These are phyloP conservation scores for Tuta absoluta DNA, from an alignment of 2,888 invertebrate species.

Conservation along the genomic window DNA sequence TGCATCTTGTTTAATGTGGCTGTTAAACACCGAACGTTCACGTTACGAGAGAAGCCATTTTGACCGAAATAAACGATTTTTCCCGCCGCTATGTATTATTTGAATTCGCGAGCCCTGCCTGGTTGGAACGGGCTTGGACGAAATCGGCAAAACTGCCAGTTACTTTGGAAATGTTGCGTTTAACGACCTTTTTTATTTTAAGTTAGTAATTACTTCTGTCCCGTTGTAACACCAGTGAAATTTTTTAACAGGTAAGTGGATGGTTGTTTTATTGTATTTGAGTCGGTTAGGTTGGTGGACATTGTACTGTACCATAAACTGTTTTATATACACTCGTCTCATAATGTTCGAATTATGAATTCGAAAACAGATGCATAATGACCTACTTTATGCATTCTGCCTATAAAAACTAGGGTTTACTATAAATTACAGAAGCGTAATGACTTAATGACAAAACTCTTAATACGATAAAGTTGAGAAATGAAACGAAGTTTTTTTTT, in stretches of 20 bases:
- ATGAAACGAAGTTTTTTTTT: too few relatives aligned
- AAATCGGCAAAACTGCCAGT: neutral
- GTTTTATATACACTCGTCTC: too few relatives aligned
- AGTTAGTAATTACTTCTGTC: slow-evolving; percentile 2
- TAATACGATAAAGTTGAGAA: too few relatives aligned
- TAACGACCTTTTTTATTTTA: slow-evolving; percentile 5
- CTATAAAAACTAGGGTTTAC: too few relatives aligned
- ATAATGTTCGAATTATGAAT: too few relatives aligned
- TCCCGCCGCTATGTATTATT: neutral
- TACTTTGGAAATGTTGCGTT: slow-evolving; percentile 4
- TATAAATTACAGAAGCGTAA: too few relatives aligned
- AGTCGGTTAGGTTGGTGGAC: neutral
- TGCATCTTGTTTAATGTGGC: slow-evolving; percentile 22
- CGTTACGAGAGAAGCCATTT: slow-evolving; percentile 14
- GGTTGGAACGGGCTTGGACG: neutral
- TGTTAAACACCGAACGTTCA: slow-evolving; percentile 14
- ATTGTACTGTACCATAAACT: too few relatives aligned
- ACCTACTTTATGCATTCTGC: too few relatives aligned
- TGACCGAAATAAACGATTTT: slow-evolving; percentile 20
- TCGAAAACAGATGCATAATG: too few relatives aligned
- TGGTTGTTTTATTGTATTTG: neutral
- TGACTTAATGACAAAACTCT: too few relatives aligned
- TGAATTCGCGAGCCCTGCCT: neutral
- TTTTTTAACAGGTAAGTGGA: neutral
- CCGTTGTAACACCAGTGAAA: neutral